Evolutionary conservation across 2,888 invertebrate species (phyloP).

Genomic region (Drepana falcataria): DNA sequence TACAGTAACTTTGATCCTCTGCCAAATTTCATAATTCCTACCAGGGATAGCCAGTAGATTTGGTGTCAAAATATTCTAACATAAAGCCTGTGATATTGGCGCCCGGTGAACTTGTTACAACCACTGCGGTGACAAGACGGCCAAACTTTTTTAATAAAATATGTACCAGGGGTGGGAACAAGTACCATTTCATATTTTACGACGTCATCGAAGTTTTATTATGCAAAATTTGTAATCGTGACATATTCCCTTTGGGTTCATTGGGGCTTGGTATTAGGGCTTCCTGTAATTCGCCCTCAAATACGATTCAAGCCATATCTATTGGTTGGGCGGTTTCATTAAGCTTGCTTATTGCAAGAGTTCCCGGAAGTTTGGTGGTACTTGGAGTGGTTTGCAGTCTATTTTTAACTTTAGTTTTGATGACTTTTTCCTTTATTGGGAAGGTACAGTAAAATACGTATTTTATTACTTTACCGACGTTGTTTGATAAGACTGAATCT

Average conservation of each 20-base stretch:
- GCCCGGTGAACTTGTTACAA: conserved; percentile 33
- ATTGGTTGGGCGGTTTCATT: conserved; percentile 1
- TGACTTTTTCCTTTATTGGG: too few species aligned
- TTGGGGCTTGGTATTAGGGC: conserved; percentile 1
- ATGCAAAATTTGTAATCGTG: conserved; percentile 27
- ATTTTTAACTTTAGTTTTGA: too few species aligned
- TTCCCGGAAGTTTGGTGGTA: conserved; percentile 2
- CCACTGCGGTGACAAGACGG: conserved; percentile 48
- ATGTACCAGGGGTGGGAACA: conserved; percentile 31
- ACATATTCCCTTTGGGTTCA: conserved; percentile 2
- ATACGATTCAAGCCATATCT: background rate
- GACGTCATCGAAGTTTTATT: conserved; percentile 40
- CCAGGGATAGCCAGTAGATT: conserved; percentile 18
- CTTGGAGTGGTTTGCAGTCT: background rate
- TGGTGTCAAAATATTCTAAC: conserved; percentile 54
- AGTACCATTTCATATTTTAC: conserved; percentile 40
- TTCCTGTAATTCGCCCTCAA: conserved; percentile 2
- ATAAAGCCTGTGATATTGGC: conserved; percentile 42
- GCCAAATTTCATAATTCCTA: conserved; percentile 5
- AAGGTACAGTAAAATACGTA: too few species aligned
- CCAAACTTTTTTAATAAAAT: conserved; percentile 67
- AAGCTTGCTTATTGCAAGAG: conserved; percentile 3
- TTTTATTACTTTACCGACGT: too few species aligned
- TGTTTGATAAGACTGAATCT: too few species aligned
- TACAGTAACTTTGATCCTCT: background rate